Base-by-base conservation (phyloP, 1,140 invertebrate species). In the Babylonia areolata region DNA sequence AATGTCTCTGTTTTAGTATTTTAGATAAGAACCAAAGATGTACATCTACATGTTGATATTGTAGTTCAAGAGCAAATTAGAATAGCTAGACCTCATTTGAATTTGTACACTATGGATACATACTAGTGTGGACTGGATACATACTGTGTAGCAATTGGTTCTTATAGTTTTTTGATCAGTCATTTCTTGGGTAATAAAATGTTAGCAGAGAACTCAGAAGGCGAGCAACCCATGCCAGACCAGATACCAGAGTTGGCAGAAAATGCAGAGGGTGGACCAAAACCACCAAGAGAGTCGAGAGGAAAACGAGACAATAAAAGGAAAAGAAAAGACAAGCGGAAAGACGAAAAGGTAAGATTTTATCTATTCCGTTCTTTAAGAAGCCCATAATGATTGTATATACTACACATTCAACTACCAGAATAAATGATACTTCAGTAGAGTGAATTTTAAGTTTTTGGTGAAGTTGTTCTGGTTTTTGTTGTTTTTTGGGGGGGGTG, bases 321-420 rank as follows among this genome's bases (percentile, higher is more conserved):
- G 33, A 69, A 64, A 28, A 40, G 69, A 31, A 83, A 83, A 69
- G 81, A 83, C 33, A 64, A 71, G 37, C 81, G 69, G 6, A 71
- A 83, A 37, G 54, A 64, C 5, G 75, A 77, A 23, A 77, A 77
- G 37, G 75, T 77, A 23, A 77, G 75, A 23, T 23, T 73, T 73
- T 73, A 35, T 73, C 17, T 51, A 12, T 51, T n/a, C n/a, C n/a
- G n/a, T n/a, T n/a, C n/a, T n/a, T n/a, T n/a, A n/a, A n/a, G n/a
- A n/a, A n/a, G n/a, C n/a, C n/a, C n/a, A n/a, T n/a, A n/a, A n/a
- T n/a, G n/a, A n/a, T n/a, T n/a, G n/a, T n/a, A n/a, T n/a, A n/a
- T n/a, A n/a, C n/a, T n/a, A n/a, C n/a, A n/a, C n/a, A n/a, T n/a
- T n/a, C n/a, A n/a, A n/a, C n/a, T n/a, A n/a, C n/a, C n/a, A n/a